phyloP scores from a whole-genome alignment of 1,140 invertebrate species.

The Polypedilum vanderplanki region DNA sequence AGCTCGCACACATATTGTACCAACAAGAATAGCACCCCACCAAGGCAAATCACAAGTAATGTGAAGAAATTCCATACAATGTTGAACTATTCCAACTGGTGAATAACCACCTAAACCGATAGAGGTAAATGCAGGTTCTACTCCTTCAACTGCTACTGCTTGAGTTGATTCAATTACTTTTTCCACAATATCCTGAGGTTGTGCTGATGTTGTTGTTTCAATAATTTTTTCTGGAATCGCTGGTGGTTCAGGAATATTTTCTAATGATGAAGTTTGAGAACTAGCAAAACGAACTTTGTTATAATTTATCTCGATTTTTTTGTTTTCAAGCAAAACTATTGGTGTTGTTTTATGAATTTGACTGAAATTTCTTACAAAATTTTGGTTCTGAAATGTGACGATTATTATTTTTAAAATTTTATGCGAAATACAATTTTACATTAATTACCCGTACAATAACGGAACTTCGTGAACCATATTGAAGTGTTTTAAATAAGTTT shows the following conservation, averaged over 20 bases:
- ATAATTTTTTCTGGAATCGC: conserved; percentile 40
- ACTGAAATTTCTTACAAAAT: conserved; percentile 24
- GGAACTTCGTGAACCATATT: background rate
- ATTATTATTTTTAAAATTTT: background rate
- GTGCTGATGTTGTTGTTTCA: too few species aligned
- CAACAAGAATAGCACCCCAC: conserved; percentile 78
- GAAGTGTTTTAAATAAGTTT: background rate
- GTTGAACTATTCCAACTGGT: conserved; percentile 73
- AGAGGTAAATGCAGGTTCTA: conserved; percentile 69
- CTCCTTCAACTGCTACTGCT: conserved; percentile 47
- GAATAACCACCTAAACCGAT: conserved; percentile 70
- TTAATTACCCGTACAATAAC: background rate
- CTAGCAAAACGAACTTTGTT: conserved; percentile 29
- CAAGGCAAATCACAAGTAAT: conserved; percentile 70
- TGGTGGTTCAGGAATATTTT: conserved; percentile 51
- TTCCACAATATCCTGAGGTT: conserved; percentile 34
- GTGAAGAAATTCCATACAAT: conserved; percentile 74
- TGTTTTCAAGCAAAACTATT: background rate
- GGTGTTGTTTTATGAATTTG: background rate
- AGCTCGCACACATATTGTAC: conserved; percentile 65
- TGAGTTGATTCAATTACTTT: conserved; percentile 42
- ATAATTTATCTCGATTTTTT: background rate
- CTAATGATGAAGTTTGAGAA: conserved; percentile 40
- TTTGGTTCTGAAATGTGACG: background rate
- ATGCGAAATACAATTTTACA: background rate